Percentiles rank a stretch among this genome's conserved stretches.
phyloP scores from a whole-genome alignment of 2,888 invertebrate species.

The Euzetes globulus region DNA sequence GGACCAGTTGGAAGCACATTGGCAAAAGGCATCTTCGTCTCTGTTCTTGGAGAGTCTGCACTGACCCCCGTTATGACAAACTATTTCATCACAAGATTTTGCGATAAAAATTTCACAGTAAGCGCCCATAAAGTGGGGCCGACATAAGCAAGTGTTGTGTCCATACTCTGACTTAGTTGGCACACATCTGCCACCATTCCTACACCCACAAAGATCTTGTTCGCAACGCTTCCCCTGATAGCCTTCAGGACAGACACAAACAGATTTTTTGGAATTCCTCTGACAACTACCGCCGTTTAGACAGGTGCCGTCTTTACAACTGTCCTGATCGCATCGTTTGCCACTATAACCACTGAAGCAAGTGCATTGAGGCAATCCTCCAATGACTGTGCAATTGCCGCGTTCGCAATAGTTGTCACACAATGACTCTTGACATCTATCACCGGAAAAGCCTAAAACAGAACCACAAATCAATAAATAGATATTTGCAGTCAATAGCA shows the following conservation, averaged over 20 bases:
- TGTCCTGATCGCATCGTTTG: slow-evolving; percentile 53
- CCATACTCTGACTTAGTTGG: slow-evolving; percentile 42
- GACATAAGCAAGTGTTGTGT: slow-evolving; percentile 46
- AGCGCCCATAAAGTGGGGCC: slow-evolving; percentile 46
- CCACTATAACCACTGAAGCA: slow-evolving; percentile 52
- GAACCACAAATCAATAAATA: slow-evolving; percentile 42
- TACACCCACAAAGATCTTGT: slow-evolving; percentile 52
- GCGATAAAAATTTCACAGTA: slow-evolving; percentile 40
- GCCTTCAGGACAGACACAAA: slow-evolving; percentile 51
- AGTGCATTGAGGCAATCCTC: slow-evolving; percentile 49
- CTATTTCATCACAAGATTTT: slow-evolving; percentile 38
- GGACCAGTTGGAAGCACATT: slow-evolving; percentile 93
- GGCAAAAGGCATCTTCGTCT: slow-evolving; percentile 55
- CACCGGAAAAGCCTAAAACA: slow-evolving; percentile 52
- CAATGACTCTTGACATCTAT: slow-evolving; percentile 51
- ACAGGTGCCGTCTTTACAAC: slow-evolving; percentile 55
- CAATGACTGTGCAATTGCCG: slow-evolving; percentile 37
- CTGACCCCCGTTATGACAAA: slow-evolving; percentile 54
- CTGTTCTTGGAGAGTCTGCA: slow-evolving; percentile 52
- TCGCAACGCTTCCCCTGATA: slow-evolving; percentile 53
- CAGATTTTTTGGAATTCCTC: slow-evolving; percentile 47
- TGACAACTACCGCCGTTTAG: slow-evolving; percentile 54
- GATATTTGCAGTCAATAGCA: background rate
- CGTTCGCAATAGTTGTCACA: slow-evolving; percentile 48
- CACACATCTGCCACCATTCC: slow-evolving; percentile 50